A percentile compares a stretch with the other conserved stretches of the same genome.
phyloP scores from a whole-genome alignment of 2,797 vertebrate species.

The Fratercula arctica region DNA sequence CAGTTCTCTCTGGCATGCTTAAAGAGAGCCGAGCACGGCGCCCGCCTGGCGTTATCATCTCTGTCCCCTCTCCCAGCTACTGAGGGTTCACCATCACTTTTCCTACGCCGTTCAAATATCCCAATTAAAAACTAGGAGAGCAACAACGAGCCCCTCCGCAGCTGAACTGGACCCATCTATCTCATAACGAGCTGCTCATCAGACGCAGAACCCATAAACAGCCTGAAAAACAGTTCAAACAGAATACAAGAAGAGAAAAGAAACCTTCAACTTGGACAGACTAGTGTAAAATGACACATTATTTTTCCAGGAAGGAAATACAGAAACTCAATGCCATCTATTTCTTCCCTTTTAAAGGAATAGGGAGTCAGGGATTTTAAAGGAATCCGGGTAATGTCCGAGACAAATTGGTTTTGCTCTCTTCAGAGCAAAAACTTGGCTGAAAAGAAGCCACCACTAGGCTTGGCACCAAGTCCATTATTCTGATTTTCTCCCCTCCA shows the following conservation, averaged over 20 bases:
- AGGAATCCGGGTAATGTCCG: background rate
- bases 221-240: background rate
- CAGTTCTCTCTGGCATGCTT: constrained; percentile 5
- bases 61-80: background rate
- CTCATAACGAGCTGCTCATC: background rate
- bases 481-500: background rate
- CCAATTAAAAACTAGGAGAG: background rate
- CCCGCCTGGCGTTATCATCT: background rate
- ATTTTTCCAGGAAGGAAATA: background rate
- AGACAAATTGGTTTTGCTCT: background rate
- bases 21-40: background rate
- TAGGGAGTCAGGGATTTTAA: background rate
- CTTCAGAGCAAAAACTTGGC: background rate
- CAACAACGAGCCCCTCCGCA: background rate
- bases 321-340: background rate
- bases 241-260: background rate
- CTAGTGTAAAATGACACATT: constrained; percentile 14
- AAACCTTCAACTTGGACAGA: constrained; percentile 32
- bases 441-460: background rate
- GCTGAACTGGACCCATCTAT: background rate
- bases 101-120: background rate
- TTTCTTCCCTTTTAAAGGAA: background rate
- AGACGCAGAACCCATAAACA: background rate
- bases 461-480: background rate
- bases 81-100: background rate